A percentile compares a stretch with the other conserved stretches of the same genome.
These are phyloP conservation scores for Cheilinus undulatus DNA, from an alignment of 2,113 vertebrate species.

Conservation along the genomic window DNA sequence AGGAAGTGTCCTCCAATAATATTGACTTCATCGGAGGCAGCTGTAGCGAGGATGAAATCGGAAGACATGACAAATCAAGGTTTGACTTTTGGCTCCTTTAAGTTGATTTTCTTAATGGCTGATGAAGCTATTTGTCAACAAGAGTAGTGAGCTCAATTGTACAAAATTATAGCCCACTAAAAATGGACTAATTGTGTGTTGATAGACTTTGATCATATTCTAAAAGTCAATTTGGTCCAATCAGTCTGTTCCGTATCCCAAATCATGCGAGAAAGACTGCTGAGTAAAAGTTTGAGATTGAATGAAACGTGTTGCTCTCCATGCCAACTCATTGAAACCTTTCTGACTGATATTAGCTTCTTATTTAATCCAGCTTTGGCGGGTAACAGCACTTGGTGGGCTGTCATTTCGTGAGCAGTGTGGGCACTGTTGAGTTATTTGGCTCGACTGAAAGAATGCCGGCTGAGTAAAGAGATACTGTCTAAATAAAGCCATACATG, in stretches of 20 bases:
- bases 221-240: background rate
- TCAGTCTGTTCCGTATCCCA: background rate
- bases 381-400: background rate
- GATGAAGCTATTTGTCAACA: background rate
- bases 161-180: background rate
- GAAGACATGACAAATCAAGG: conserved; percentile 86
- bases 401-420: conserved; percentile 26
- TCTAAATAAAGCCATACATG: conserved; percentile 20
- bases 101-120: background rate
- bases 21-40: conserved; percentile 82
- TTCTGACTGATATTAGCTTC: background rate
- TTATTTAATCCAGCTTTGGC: background rate
- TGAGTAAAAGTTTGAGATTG: background rate
- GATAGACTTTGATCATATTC: background rate
- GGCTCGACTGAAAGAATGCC: conserved; percentile 9
- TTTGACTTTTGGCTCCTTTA: conserved; percentile 55
- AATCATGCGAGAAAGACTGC: background rate
- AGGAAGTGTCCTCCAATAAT: conserved; percentile 65
- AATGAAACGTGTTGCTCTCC: background rate
- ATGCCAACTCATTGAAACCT: conserved; percentile 2
- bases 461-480: background rate
- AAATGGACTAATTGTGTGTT: background rate
- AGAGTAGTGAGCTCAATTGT: background rate
- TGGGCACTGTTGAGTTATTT: background rate
- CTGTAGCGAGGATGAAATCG: conserved; percentile 88